Evolutionary conservation across 2,888 invertebrate species (phyloP).

Genomic region (Pseudeuparius sepicola): DNA sequence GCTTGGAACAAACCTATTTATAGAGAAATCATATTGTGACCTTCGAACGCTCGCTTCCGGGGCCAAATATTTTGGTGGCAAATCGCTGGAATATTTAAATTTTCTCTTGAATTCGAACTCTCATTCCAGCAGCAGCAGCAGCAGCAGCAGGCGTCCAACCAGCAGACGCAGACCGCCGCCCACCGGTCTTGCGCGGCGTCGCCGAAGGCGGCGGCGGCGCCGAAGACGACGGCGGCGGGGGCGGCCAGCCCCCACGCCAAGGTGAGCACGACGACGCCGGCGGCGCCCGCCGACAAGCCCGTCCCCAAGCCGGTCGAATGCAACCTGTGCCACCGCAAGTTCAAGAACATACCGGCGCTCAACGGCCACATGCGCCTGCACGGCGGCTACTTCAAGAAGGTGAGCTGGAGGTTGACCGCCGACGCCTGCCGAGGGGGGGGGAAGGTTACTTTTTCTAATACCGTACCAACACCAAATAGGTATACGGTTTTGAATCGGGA

Average conservation of each 20-base stretch:
- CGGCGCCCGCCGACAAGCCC: slow-evolving; percentile 34
- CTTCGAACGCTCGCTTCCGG: too few relatives aligned
- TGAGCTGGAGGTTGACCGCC: slow-evolving; percentile 37
- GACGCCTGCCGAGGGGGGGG: too few relatives aligned
- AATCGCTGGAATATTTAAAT: too few relatives aligned
- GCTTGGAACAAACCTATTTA: background rate
- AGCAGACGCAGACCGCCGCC: slow-evolving; percentile 64
- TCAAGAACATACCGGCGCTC: slow-evolving; percentile 94
- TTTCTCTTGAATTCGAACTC: too few relatives aligned
- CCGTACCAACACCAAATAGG: too few relatives aligned
- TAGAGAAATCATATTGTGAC: too few relatives aligned
- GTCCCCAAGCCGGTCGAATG: slow-evolving; percentile 87
- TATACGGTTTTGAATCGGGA: too few relatives aligned
- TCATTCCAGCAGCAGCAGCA: slow-evolving; percentile 54
- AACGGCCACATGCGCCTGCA: slow-evolving; percentile 98
- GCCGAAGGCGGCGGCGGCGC: slow-evolving; percentile 55
- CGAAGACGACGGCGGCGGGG: slow-evolving; percentile 36
- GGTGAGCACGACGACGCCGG: slow-evolving; percentile 33
- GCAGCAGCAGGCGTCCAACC: slow-evolving; percentile 36
- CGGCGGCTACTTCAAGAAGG: slow-evolving; percentile 94
- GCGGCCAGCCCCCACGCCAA: slow-evolving; percentile 34
- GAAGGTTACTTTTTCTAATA: too few relatives aligned
- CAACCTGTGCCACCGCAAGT: slow-evolving; percentile 88
- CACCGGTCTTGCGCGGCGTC: slow-evolving; percentile 39
- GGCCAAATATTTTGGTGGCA: too few relatives aligned